Base-by-base conservation (phyloP, 2,797 vertebrate species). In the Peromyscus eremicus region DNA sequence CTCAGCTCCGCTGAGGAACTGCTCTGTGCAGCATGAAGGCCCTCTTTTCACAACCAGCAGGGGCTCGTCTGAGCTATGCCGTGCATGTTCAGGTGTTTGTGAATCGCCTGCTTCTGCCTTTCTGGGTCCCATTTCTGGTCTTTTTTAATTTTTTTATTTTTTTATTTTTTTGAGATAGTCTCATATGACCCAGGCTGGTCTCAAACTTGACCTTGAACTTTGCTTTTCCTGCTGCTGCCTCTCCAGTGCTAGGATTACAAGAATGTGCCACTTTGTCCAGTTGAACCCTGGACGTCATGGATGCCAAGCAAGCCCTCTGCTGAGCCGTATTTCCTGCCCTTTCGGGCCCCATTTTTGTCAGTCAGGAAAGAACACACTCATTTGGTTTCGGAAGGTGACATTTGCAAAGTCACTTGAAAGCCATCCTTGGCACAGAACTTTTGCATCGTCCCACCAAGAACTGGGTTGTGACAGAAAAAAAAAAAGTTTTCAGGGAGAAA, bases 381-480 rank as follows among this genome's bases (percentile, higher is more conserved):
- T 97, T 57, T 98, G 96, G 96, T 89, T 97, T 94, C 96, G 60
- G 94, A 94, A 98, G 97, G 94, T 97, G 93, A 95, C 96, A 95
- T 98, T 98, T 98, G 94, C 94, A 88, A 94, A 96, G 97, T 96
- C 96, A 97, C 95, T 98, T 97, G 96, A 86, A 97, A 96, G 70
- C 97, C 92, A 93, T 92, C 95, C 98, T 98, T 98, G 98, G 98
- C 98, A 97, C 91, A 92, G 96, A 86, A 77, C 98, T 97, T 97
- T 92, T 97, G 90, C 95, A 89, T 98, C 97, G 98, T 97, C 92
- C 94, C 95, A 95, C 81, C 6, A n/a, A 60, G 92, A 95, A 76
- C 92, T 76, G 86, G 97, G 92, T 19, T 21, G 68, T 1, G 66
- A 97, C 93, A 90, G 90, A 90, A 97, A 83, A 70, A 83, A 70